A percentile compares a stretch with the other conserved stretches of the same genome.
phyloP scores from a whole-genome alignment of 2,888 invertebrate genomes.

The Drosophila koepferae region DNA sequence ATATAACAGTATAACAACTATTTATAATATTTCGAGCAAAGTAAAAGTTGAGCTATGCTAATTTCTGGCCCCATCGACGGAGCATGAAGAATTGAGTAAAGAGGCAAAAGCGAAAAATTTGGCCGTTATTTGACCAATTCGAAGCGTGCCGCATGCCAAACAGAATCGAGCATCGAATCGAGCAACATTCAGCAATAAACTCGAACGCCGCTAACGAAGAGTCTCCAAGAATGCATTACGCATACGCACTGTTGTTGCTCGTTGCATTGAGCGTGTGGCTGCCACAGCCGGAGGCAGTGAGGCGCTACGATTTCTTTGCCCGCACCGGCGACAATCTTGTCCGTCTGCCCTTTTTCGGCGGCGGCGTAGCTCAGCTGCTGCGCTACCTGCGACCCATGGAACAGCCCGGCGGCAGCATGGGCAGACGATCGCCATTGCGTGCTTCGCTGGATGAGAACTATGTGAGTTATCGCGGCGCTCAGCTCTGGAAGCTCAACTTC shows the following conservation, averaged over 20 bases:
- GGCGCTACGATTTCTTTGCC: constrained; percentile 23
- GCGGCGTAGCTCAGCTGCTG: constrained; percentile 75
- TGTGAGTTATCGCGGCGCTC: constrained; percentile 78
- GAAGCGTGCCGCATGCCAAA: constrained; percentile 39
- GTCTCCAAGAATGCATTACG: constrained; percentile 32
- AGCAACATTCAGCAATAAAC: constrained; percentile 33
- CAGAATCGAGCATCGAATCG: constrained; percentile 42
- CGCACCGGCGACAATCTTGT: constrained; percentile 40
- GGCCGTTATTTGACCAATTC: constrained; percentile 52
- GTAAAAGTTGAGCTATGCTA: constrained; percentile 63
- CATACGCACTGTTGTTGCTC: constrained; percentile 40
- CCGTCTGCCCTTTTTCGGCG: constrained; percentile 75
- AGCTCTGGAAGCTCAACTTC: constrained; percentile 81
- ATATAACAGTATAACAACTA: constrained; percentile 12
- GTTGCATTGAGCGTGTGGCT: background rate
- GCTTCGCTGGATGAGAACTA: constrained; percentile 79
- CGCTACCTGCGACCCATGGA: constrained; percentile 71
- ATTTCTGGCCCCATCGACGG: constrained; percentile 26
- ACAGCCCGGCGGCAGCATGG: constrained; percentile 26
- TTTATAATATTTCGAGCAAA: constrained; percentile 45
- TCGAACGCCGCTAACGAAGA: background rate
- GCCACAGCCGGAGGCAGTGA: background rate
- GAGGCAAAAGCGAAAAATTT: constrained; percentile 27
- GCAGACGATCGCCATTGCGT: constrained; percentile 75
- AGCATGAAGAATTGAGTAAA: constrained; percentile 52